Evolutionary conservation across 2,888 invertebrate genomes (phyloP), one percentile per base, ranked within the genome.

Genomic region (Oscheius sp.): DNA sequence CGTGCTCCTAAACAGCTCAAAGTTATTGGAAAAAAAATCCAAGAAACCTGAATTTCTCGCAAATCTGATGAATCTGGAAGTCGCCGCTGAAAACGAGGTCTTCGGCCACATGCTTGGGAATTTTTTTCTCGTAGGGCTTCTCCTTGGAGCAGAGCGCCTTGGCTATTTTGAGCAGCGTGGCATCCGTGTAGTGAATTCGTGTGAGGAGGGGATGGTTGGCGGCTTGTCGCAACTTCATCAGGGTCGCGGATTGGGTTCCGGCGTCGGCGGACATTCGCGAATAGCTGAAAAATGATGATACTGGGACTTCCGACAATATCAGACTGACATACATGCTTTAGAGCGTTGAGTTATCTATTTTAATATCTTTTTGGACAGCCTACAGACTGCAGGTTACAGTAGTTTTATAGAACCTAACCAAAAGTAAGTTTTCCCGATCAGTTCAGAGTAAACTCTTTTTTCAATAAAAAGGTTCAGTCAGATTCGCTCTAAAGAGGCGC

Each of bases 171-270:
- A 92, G 90, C 58, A 91, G 76, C 93, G 89, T 84, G 0, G 91
- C 91, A 78, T 94, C 93, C 58, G 92, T 92, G 84, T 90, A 92
- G 50, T 94, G 92, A 87, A 92, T 92, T 47, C 96, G 92, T 80
- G 94, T 91, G 0, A 98, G 91, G 10, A 96, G 91, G 0, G 96
- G 96, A 90, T 98, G 98, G 91, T 97, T 97, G 51, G 96, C 95
- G 33, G 94, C 92, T 90, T 96, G 96, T 62, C 84, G 92, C 90
- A 98, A 92, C 89, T 96, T 94, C 93, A 96, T 96, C 93, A 96
- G 93, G 92, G 95, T 81, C 11, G 81, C 81, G 29, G 81, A 81
- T 29, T 76, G 78, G 13, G 53, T 33, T 53, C 68, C 68, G 9
- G 68, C 35, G n/a, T 68, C 68, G 13, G 10, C 35, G n/a, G n/a